Evolutionary conservation across 2,888 invertebrate species (phyloP).

Genomic region (Syrista parreyssii): DNA sequence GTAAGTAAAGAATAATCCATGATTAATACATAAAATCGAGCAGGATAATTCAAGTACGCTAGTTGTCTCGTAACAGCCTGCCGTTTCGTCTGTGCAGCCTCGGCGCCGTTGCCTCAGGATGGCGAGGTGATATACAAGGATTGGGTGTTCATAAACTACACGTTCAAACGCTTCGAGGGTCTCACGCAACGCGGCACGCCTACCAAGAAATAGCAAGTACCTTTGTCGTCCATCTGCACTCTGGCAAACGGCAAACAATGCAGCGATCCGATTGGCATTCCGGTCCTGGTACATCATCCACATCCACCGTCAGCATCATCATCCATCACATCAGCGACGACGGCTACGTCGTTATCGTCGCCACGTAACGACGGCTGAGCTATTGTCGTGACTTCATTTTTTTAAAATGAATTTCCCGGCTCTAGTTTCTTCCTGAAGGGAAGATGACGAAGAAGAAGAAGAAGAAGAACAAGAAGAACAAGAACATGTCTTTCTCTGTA

Average conservation of each 20-base stretch:
- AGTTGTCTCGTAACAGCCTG: too few relatives aligned
- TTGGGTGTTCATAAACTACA: constrained; percentile 99
- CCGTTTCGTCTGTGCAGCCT: constrained; percentile 71
- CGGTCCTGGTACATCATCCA: constrained; percentile 58
- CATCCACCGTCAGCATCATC: constrained; percentile 46
- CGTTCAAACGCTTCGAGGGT: constrained; percentile 99
- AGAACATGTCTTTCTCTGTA: too few relatives aligned
- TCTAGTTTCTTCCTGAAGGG: too few relatives aligned
- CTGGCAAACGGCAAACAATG: constrained; percentile 46
- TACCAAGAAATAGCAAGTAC: constrained; percentile 76
- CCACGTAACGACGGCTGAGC: too few relatives aligned
- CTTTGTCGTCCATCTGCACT: constrained; percentile 37
- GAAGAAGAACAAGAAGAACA: too few relatives aligned
- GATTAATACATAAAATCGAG: too few relatives aligned
- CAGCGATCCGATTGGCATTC: constrained; percentile 51
- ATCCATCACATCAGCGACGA: constrained; percentile 12
- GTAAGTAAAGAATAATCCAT: constrained; percentile 73
- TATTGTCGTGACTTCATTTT: too few relatives aligned
- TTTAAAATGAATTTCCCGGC: too few relatives aligned
- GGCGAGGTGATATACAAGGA: constrained; percentile 95
- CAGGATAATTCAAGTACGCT: too few relatives aligned
- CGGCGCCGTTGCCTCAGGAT: constrained; percentile 89
- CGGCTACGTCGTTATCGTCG: not conserved
- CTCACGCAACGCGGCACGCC: constrained; percentile 90
- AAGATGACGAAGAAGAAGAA: too few relatives aligned